Evolutionary conservation across 2,888 invertebrate genomes (phyloP), one percentile per base, ranked within the genome.

Genomic region (Arrhopalites spinosus): DNA sequence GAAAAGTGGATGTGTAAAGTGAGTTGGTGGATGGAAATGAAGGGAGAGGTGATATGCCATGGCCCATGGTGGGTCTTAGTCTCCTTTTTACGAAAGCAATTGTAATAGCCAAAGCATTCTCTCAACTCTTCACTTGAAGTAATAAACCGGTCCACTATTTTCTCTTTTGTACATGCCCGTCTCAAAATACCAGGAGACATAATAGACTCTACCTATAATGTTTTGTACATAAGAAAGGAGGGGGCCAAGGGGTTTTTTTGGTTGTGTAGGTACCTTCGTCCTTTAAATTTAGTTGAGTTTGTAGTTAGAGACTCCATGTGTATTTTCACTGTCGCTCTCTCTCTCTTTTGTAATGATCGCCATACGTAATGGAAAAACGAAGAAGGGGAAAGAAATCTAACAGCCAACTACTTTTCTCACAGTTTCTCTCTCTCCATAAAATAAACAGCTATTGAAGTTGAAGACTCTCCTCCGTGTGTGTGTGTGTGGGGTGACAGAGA

Each of bases 311-410:
- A 72, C 72, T 72, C 72, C 72, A 72, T 72, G 72, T 72, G 72
- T 43, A 64, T n/a, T 36, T 43, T 17, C 64, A 20, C 17, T 17
- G 64, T 64, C 20, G 30, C 30, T n/a, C 36, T 63, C 63, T 63
- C 59, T 61, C 11, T 61, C 72, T 72, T 43, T 36, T 61, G 56
- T 66, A 66, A 73, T 73, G 67, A 73, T 59, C 67, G 56, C 76
- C 76, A 72, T 73, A 67, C 68, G 73, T 76, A 76, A 76, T 67
- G 56, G 77, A 67, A 64, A 76, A 67, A 70, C 23, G 59, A 43
- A 61, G 70, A 56, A 64, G 25, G 45, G 13, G 47, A 74, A 69
- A 74, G 61, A 69, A 74, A 69, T 74, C 30, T 25, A 30, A 20
- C 47, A 73, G 30, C 36, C 47, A 36, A 36, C 36, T 36, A 45